These are phyloP conservation scores for Lacanobia oleracea DNA, from an alignment of 2,888 invertebrate species.

Conservation along the genomic window DNA sequence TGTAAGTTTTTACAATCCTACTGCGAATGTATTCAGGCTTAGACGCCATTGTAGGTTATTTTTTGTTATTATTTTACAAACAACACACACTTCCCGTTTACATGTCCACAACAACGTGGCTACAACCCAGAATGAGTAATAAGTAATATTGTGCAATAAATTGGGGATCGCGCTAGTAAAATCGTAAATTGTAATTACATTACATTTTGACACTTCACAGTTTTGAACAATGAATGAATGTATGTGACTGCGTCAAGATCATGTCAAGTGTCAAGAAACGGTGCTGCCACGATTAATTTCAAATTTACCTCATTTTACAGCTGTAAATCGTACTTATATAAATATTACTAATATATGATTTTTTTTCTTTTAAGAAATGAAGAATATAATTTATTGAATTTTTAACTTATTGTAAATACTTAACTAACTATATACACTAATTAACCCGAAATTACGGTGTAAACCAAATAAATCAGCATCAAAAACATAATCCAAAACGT, in stretches of 20 bases:
- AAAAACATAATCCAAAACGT: too few species aligned
- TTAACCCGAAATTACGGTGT: too few species aligned
- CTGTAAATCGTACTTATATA: too few species aligned
- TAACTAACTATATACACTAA: too few species aligned
- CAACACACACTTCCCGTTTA: conserved; percentile 26
- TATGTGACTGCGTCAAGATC: too few species aligned
- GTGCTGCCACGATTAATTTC: conserved; percentile 5
- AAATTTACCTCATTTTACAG: not conserved
- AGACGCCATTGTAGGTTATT: conserved; percentile 74
- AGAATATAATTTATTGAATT: too few species aligned
- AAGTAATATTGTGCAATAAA: conserved; percentile 53
- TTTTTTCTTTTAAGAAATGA: too few species aligned
- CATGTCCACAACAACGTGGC: conserved; percentile 18
- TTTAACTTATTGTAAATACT: too few species aligned
- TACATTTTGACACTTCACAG: conserved; percentile 44
- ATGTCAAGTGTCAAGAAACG: not conserved
- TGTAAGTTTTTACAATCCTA: conserved; percentile 87
- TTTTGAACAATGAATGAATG: conserved; percentile 1
- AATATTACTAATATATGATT: too few species aligned
- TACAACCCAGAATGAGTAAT: conserved; percentile 7
- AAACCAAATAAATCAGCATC: too few species aligned
- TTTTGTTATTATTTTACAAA: conserved; percentile 5
- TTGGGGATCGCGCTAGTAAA: not conserved
- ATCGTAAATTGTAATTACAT: conserved; percentile 7
- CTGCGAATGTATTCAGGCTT: conserved; percentile 79